Conservation (phyloP, 2,113 vertebrate species). For the Saimiri boliviensis region DNA sequence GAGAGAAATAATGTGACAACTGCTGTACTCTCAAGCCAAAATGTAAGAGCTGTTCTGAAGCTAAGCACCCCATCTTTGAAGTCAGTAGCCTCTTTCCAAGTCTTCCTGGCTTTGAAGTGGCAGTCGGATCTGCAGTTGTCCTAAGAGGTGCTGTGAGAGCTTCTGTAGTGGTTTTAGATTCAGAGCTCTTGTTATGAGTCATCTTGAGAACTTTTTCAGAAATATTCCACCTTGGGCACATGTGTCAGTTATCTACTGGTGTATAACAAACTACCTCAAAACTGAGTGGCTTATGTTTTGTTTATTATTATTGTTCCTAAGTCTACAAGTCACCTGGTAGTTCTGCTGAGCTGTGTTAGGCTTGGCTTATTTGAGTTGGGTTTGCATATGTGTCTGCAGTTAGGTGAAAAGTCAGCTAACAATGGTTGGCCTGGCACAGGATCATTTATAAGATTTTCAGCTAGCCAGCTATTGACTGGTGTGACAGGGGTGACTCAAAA, state of each 20-base stretch:
- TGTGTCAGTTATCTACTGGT: neutral
- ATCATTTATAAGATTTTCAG: neutral
- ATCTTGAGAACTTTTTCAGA: constrained; percentile 9
- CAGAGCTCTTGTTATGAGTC: neutral
- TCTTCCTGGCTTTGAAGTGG: constrained; percentile 44
- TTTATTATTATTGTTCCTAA: neutral
- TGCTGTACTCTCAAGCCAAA: constrained; percentile 24
- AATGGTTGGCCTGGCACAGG: neutral
- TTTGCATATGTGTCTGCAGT: neutral
- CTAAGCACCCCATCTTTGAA: constrained; percentile 30
- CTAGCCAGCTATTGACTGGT: neutral
- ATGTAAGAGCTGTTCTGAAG: neutral
- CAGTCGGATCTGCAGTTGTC: constrained; percentile 19
- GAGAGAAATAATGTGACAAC: neutral
- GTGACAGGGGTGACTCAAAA: neutral
- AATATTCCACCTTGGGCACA: neutral
- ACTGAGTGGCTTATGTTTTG: neutral
- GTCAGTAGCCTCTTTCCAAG: neutral
- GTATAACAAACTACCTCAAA: neutral
- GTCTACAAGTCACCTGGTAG: neutral
- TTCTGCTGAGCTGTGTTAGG: neutral
- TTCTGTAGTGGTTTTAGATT: neutral
- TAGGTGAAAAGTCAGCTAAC: neutral
- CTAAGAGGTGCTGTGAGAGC: neutral
- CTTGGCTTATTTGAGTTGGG: neutral